Conservation (phyloP, 2,113 vertebrate genomes). For the Oenanthe melanoleuca region DNA sequence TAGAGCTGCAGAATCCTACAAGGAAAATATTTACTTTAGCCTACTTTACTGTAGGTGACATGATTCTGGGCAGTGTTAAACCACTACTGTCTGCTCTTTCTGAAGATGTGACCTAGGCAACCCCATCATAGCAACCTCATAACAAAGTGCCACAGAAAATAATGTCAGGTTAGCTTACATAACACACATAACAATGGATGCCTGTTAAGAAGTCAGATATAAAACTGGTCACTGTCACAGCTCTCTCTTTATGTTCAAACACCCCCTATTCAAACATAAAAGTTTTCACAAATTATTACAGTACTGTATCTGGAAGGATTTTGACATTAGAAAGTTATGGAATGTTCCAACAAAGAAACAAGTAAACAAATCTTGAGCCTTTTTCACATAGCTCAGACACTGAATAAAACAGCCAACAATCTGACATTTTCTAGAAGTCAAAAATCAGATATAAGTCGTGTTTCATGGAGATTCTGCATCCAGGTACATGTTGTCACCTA, state of each 20-base stretch:
- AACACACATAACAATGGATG: background rate
- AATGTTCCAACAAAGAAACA: background rate
- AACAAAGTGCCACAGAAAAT: background rate
- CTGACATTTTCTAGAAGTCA: background rate
- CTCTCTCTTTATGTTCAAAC: background rate
- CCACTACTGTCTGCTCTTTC: background rate
- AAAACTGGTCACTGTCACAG: background rate
- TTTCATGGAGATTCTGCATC: background rate
- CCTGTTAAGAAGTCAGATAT: background rate
- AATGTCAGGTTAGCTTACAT: background rate
- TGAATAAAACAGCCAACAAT: background rate
- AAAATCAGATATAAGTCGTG: background rate
- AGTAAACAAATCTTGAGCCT: background rate
- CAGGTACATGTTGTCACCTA: background rate
- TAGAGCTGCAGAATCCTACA: background rate
- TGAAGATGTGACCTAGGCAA: background rate
- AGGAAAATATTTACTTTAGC: background rate
- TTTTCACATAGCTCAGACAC: background rate
- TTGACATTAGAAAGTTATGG: background rate
- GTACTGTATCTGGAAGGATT: background rate
- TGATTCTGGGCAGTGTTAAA: background rate
- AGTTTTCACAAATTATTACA: background rate
- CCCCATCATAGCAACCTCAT: background rate
- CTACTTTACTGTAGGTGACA: background rate
- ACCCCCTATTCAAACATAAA: background rate